Base-by-base conservation (phyloP, 2,888 invertebrate species). In the Epirrhoe tristata region DNA sequence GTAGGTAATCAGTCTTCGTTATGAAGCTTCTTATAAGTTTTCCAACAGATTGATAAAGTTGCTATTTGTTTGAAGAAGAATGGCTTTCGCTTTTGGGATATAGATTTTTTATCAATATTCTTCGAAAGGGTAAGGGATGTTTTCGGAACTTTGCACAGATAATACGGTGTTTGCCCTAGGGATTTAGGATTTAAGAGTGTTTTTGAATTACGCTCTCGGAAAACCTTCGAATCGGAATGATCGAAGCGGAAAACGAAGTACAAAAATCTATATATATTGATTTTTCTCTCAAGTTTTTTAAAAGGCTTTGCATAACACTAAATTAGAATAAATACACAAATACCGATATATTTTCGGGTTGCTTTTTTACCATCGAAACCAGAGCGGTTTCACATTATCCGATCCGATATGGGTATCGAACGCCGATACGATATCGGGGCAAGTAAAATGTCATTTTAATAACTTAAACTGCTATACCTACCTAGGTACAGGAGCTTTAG, bases 1-100 rank as follows among this genome's bases (percentile, higher is more conserved):
- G 57, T 58, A 48, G 56, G 70, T 61, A 69, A 70, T 74, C 74
- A 69, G 67, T 72, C 74, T 74, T 69, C 67, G 67, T 70, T 69
- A 63, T 31, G 53, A 36, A 52, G 61, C 62, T 60, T 67, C 54
- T 60, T 63, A 52, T 17, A 69, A 72, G 55, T 74, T 72, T 68
- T 14, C 52, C 66, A 63, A 66, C 58, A 67, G 63, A 68, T 67
- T 72, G 53, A 65, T 61, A 68, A 68, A 61, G 64, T 70, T 61
- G 59, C 60, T 64, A 63, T 65, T 67, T 66, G 63, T 70, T 70
- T 39, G 68, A 62, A 69, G 67, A 70, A 58, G 60, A 67, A 63
- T 60, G 36, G 54, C 54, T 64, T 64, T 39, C 46, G 57, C n/a
- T 58, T 6, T 46, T 1, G 17, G 62, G 17, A 24, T 54, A 58